These are phyloP conservation scores for Epinephelus cyanopodus DNA, from an alignment of 2,113 vertebrate species.

Conservation along the genomic window DNA sequence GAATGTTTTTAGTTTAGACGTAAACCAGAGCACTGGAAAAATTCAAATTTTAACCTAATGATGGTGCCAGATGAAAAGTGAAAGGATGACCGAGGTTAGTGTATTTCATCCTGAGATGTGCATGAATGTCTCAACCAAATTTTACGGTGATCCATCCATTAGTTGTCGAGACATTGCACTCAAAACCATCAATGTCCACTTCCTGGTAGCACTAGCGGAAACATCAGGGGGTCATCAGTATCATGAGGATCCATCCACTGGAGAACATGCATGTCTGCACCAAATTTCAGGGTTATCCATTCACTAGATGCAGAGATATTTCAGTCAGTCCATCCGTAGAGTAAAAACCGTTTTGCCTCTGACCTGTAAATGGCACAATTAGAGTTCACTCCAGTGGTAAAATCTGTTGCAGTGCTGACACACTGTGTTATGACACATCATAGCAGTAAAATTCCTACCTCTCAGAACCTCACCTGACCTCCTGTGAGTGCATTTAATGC, in stretches of 20 bases:
- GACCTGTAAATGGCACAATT: not conserved
- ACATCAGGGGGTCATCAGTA: not conserved
- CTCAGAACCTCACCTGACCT: conserved; percentile 14
- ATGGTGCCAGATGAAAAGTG: too few species aligned
- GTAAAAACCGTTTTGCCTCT: conserved; percentile 2
- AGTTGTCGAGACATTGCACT: too few species aligned
- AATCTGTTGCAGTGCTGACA: conserved; percentile 21
- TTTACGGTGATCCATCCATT: too few species aligned
- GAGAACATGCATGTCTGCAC: not conserved
- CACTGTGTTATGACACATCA: conserved; percentile 6
- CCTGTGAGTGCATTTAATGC: conserved; percentile 25
- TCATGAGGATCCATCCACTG: not conserved
- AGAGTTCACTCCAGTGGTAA: not conserved
- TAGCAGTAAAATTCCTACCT: conserved; percentile 5
- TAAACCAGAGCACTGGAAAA: too few species aligned
- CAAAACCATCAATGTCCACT: too few species aligned
- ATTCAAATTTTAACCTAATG: too few species aligned
- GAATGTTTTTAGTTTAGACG: too few species aligned
- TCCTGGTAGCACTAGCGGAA: too few species aligned
- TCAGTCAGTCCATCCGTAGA: not conserved
- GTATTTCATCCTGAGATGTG: too few species aligned
- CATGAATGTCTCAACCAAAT: too few species aligned
- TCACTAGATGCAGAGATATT: not conserved
- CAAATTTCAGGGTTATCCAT: not conserved
- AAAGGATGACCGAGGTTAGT: too few species aligned